phyloP scores from a whole-genome alignment of 2,113 vertebrate species.

The Chinchilla lanigera region DNA sequence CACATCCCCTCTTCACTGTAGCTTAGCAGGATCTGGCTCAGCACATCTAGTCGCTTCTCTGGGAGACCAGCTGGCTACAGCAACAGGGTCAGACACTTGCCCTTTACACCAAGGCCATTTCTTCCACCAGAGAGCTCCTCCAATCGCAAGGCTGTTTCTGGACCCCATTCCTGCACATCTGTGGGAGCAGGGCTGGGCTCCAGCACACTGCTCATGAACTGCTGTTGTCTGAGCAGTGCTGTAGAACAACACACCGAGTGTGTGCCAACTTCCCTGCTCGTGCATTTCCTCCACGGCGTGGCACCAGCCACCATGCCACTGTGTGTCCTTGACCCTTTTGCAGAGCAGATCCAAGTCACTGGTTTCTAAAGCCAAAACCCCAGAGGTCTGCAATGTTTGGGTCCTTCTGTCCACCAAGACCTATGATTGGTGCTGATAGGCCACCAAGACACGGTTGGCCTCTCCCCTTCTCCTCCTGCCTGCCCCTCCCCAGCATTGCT shows the following conservation, averaged over 20 bases:
- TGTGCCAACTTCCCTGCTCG: background rate
- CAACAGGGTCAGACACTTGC: accelerated
- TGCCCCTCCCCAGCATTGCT: background rate
- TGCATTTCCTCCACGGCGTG: accelerated
- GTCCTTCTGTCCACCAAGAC: background rate
- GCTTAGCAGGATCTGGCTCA: background rate
- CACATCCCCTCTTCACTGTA: background rate
- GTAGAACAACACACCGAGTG: accelerated
- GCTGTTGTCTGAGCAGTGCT: background rate
- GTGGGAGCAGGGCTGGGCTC: background rate
- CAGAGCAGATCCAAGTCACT: background rate
- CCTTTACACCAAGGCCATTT: background rate
- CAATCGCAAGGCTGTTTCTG: background rate
- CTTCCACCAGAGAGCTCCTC: background rate
- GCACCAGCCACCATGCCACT: background rate
- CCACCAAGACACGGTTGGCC: no score
- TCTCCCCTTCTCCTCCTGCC: background rate
- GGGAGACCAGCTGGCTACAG: background rate
- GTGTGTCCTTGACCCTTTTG: background rate
- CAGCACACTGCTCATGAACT: background rate
- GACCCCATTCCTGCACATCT: no score
- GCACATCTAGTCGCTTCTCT: background rate
- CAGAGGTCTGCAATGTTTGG: background rate
- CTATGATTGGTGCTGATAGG: background rate
- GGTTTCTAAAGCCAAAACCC: background rate